Evolutionary conservation across 2,888 invertebrate genomes (phyloP), one percentile per base, ranked within the genome.

Genomic region (Rambutsinella grinnellia): DNA sequence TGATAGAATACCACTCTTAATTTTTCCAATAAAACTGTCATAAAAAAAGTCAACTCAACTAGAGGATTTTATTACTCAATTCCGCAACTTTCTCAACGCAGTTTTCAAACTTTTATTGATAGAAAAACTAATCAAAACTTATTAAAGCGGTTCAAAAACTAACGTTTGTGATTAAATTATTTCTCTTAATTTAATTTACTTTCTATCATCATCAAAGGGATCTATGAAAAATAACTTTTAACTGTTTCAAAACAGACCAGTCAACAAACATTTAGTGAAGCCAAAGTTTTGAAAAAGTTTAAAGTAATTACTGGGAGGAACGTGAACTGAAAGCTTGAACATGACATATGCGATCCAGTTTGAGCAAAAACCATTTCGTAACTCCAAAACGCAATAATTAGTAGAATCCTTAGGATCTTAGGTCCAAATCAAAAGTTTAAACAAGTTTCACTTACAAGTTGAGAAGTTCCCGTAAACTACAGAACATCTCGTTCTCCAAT

Each of bases 401-500:
- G n/a, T n/a, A n/a, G n/a, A n/a, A n/a, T n/a, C n/a, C n/a, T n/a
- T n/a, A n/a, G n/a, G n/a, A n/a, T n/a, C n/a, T n/a, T n/a, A n/a
- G n/a, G n/a, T n/a, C n/a, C n/a, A n/a, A n/a, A n/a, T n/a, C n/a
- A n/a, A n/a, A n/a, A n/a, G n/a, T n/a, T n/a, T n/a, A n/a, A n/a
- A n/a, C n/a, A n/a, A 36, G 24, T 15, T 17, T 23, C 28, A 87
- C 88, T 87, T 85, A 88, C 88, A 88, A 79, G 36, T 86, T 85
- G 76, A 87, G 86, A 8, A 90, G 85, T 61, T 86, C 84, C 51
- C 85, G 84, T 23, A 90, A 84, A 80, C 88, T 87, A 58, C 85
- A 86, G 80, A 90, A 90, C n/a, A 88, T 88, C 46, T 86, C 86
- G 19, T 87, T 87, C 47, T 85, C 85, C 57, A 90, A 83, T 49